phyloP scores from a whole-genome alignment of 2,888 invertebrate species.

The Drosophila dives region DNA sequence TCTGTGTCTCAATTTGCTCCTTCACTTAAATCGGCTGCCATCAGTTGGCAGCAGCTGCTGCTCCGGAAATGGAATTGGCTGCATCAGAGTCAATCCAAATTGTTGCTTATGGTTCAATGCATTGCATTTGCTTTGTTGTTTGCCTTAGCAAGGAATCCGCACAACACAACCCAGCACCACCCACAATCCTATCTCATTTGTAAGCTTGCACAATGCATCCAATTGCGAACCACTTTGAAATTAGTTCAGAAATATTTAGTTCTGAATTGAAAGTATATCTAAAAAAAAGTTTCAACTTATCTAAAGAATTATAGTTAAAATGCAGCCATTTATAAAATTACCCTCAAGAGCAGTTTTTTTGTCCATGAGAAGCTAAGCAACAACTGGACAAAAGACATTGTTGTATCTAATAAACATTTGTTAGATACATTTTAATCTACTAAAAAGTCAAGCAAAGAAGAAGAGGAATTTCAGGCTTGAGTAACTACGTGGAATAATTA shows the following conservation, averaged over 20 bases:
- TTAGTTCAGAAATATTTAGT: constrained; percentile 40
- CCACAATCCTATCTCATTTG: background rate
- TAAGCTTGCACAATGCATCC: background rate
- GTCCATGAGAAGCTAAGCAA: background rate
- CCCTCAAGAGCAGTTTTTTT: background rate
- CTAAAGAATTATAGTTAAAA: background rate
- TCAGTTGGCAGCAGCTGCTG: constrained; percentile 25
- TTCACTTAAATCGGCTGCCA: background rate
- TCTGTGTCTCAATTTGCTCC: background rate
- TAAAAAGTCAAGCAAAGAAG: background rate
- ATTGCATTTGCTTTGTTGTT: constrained; percentile 52
- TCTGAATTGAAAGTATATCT: background rate
- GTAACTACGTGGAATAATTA: constrained; percentile 4
- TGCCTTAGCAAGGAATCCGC: constrained; percentile 33
- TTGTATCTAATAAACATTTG: background rate
- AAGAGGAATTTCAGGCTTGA: constrained; percentile 2
- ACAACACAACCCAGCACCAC: background rate
- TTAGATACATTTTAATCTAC: constrained; percentile 8
- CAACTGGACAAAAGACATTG: background rate
- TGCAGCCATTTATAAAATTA: background rate
- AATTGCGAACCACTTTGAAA: constrained; percentile 40
- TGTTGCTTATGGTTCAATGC: constrained; percentile 64
- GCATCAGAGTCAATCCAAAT: constrained; percentile 47
- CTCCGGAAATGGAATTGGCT: constrained; percentile 60
- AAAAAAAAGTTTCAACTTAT: background rate